Percentiles rank a stretch among this genome's conserved stretches.
phyloP scores from a whole-genome alignment of 2,888 invertebrate species.

The Agrilus cyanescens region DNA sequence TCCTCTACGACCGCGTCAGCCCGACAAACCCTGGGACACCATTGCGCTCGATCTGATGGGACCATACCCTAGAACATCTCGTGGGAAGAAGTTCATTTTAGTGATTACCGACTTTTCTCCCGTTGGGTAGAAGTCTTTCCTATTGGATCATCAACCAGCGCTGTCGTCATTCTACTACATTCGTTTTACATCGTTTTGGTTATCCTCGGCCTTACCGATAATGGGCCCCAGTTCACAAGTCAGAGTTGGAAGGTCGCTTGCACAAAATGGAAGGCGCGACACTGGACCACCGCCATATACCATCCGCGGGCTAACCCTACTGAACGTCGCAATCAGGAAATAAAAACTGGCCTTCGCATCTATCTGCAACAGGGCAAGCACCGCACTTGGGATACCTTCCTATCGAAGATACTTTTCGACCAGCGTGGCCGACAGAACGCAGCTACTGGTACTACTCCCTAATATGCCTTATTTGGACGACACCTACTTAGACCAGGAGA shows the following conservation, averaged over 20 bases:
- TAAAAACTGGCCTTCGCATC: background rate
- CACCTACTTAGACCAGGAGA: too few species aligned
- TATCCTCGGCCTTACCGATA: slow-evolving; percentile 8
- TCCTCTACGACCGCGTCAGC: slow-evolving; percentile 5
- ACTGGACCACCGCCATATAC: background rate
- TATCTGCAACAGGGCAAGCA: background rate
- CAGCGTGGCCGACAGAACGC: too few species aligned
- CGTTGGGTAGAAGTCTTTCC: slow-evolving; percentile 18
- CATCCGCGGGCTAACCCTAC: slow-evolving; percentile 1
- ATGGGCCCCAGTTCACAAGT: slow-evolving; percentile 7
- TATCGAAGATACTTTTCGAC: too few species aligned
- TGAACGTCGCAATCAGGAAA: background rate
- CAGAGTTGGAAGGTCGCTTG: slow-evolving; percentile 8
- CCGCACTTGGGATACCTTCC: background rate
- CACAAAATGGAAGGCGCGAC: background rate
- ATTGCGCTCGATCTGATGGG: slow-evolving; percentile 10
- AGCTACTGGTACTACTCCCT: background rate
- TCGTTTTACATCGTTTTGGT: slow-evolving; percentile 9
- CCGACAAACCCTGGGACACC: slow-evolving; percentile 8
- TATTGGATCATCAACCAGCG: slow-evolving; percentile 2
- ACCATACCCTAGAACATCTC: slow-evolving; percentile 5
- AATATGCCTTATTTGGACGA: too few species aligned
- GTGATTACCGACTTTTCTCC: slow-evolving; percentile 17
- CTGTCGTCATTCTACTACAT: slow-evolving; percentile 4
- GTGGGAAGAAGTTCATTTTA: slow-evolving; percentile 11